Base-by-base conservation (phyloP, 2,113 vertebrate genomes). In the Lophura nycthemera region DNA sequence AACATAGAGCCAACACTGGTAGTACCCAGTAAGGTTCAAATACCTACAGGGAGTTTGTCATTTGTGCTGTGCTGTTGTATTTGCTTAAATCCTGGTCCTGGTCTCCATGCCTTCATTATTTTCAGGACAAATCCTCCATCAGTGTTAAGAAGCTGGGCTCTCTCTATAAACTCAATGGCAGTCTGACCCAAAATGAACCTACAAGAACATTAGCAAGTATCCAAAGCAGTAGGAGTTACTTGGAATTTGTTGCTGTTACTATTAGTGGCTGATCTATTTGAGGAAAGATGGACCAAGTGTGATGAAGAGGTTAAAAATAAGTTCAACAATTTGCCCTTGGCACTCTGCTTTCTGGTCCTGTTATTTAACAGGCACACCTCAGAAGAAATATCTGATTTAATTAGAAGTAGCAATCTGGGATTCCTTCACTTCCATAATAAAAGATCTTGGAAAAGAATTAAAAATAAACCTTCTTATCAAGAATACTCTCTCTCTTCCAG, bases 301-400 rank as follows among this genome's bases (percentile, higher is more conserved):
- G 60, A 65, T 43, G 52, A 85, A 72, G 67, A 91, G 42, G 75
- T 87, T 91, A 89, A 95, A 96, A 93, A 84, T 66, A 93, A 90
- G 54, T 45, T 69, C 48, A 78, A 63, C 61, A 72, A 52, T n/a
- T 42, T 77, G 43, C 87, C 22, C 65, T 88, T 83, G 71, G 60
- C 64, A 52, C 48, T 52, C 34, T 79, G 78, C 78, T 94, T 76
- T 89, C 82, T 83, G 36, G 34, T n/a, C 63, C 40, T 71, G 79
- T 96, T 92, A 93, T 48, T 87, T 93, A 89, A 88, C 2, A 0
- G 14, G 75, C 56, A 92, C 70, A 92, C 74, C 91, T 89, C 3
- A 0, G 65, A 74, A 88, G 52, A 86, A 86, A 88, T 45, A 71
- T 81, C 79, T 83, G 47, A 87, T 79, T 95, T 86, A 93, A 95